Evolutionary conservation across 2,888 invertebrate species (phyloP).

Genomic region (Dioctria rufipes): DNA sequence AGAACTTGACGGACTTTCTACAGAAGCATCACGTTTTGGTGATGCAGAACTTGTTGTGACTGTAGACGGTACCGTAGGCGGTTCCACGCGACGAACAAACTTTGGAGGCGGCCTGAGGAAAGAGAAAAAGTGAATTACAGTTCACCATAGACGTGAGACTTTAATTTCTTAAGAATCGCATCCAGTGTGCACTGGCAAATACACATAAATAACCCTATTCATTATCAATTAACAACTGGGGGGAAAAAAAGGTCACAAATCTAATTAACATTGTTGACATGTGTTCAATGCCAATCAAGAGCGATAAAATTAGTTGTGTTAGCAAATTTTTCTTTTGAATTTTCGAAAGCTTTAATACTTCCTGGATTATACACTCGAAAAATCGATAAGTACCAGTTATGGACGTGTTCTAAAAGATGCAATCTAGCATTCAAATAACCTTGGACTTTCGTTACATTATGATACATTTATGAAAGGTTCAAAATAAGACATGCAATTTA

Average conservation of each 20-base stretch:
- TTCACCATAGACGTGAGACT: background rate
- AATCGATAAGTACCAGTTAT: constrained; percentile 3
- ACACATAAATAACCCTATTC: constrained; percentile 1
- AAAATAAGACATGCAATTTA: too few relatives aligned
- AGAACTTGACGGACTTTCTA: constrained; percentile 65
- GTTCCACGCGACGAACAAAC: constrained; percentile 76
- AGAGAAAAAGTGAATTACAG: background rate
- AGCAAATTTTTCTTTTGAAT: constrained; percentile 19
- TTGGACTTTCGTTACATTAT: too few relatives aligned
- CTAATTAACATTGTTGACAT: constrained; percentile 61
- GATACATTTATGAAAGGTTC: too few relatives aligned
- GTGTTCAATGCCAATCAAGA: constrained; percentile 50
- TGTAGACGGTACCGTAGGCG: constrained; percentile 71
- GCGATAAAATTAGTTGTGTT: constrained; percentile 20
- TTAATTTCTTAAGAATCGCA: constrained; percentile 3
- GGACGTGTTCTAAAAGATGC: background rate
- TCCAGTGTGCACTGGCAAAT: constrained; percentile 1
- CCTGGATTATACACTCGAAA: background rate
- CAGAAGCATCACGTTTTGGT: constrained; percentile 64
- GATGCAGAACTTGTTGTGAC: constrained; percentile 26
- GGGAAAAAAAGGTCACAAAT: constrained; percentile 59
- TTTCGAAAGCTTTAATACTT: background rate
- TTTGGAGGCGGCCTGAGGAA: constrained; percentile 76
- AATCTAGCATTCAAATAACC: background rate
- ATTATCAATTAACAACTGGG: constrained; percentile 12